Conservation (phyloP, 2,888 invertebrate species). For the Melieria picta region DNA sequence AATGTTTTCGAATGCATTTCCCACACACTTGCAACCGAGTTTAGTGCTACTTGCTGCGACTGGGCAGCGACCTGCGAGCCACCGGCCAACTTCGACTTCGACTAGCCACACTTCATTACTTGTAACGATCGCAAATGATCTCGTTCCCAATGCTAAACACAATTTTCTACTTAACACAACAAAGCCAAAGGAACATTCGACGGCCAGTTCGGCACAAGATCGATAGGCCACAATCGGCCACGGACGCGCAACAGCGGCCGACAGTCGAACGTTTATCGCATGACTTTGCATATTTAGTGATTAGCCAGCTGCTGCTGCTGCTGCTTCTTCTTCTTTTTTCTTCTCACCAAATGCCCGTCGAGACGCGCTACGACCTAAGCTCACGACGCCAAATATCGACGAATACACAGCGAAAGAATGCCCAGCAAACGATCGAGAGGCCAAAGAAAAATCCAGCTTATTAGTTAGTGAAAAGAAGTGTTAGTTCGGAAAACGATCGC, state of each 20-base stretch:
- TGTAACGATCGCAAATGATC: slow-evolving; percentile 1
- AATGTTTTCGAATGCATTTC: too few relatives aligned
- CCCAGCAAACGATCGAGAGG: not conserved
- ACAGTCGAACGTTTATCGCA: slow-evolving; percentile 49
- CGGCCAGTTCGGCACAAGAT: not conserved
- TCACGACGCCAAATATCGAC: too few relatives aligned
- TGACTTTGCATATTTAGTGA: slow-evolving; percentile 63
- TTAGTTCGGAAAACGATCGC: too few relatives aligned
- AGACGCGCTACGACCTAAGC: too few relatives aligned
- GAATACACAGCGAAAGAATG: not conserved
- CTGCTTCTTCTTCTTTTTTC: too few relatives aligned
- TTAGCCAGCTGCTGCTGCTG: slow-evolving; percentile 50
- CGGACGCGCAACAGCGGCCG: too few relatives aligned
- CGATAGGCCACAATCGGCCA: not conserved
- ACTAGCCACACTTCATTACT: too few relatives aligned
- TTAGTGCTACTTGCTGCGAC: too few relatives aligned
- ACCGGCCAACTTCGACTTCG: too few relatives aligned
- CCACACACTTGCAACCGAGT: too few relatives aligned
- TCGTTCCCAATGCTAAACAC: slow-evolving; percentile 36
- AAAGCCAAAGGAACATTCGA: not conserved
- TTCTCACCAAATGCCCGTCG: too few relatives aligned
- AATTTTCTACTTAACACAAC: slow-evolving; percentile 53
- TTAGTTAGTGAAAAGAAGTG: slow-evolving; percentile 29
- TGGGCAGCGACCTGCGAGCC: too few relatives aligned
- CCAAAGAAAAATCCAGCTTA: slow-evolving; percentile 37